Evolutionary conservation across 2,888 invertebrate genomes (phyloP), one percentile per base, ranked within the genome.

Genomic region (Tolmerus cingulatus): DNA sequence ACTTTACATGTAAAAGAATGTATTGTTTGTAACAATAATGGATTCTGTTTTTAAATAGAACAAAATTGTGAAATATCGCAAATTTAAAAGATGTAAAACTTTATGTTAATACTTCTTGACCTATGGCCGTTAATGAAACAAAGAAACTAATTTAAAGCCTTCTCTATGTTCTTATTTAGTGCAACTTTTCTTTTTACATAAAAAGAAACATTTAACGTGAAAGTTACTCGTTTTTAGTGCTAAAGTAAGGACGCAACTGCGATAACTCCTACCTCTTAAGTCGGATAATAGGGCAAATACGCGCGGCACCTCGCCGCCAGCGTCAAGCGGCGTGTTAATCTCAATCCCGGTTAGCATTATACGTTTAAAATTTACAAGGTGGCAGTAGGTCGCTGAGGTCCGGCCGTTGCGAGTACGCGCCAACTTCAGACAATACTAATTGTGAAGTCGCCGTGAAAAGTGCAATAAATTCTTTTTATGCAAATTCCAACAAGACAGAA

Each of bases 381-480:
- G 51, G 19, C 46, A 14, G 57, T 66, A 66, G 66, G 66, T 66
- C 66, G 66, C 23, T 66, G 27, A 66, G 23, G 66, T 66, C 66
- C 27, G 27, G 14, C 66, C 9, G 66, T 23, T 66, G 23, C 27
- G 19, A n/a, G 23, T 66, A 27, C 27, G 66, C 23, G 2, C 27
- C 14, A 66, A 66, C 27, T 27, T 8, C 66, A 66, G 27, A 66
- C 51, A 51, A 51, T 51, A 51, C 51, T 51, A 51, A 66, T 19
- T 66, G 66, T 66, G 66, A 51, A 51, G 7, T 51, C 51, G 66
- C 66, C 51, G 51, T 66, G 66, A 27, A 66, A 66, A 66, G 27
- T 27, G 19, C 66, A 66, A 76, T 76, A 76, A 76, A 76, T 76
- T 40, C 76, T 37, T 76, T 34, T 76, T 76, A 76, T 76, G 76